A percentile compares a stretch with the other conserved stretches of the same genome.
These are phyloP conservation scores for Torymus tubicola DNA, from an alignment of 2,888 invertebrate genomes.

Conservation along the genomic window DNA sequence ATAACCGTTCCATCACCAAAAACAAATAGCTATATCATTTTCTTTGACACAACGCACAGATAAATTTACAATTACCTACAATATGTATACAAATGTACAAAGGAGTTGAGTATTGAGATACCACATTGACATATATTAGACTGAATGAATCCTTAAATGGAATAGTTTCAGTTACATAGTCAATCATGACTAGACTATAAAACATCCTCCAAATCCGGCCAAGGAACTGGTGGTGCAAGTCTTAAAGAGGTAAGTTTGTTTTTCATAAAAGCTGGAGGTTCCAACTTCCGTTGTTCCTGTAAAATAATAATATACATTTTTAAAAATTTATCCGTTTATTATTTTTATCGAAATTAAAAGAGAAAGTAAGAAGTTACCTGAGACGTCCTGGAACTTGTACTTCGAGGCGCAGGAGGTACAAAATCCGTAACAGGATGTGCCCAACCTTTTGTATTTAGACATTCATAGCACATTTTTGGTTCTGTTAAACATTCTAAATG, in stretches of 20 bases:
- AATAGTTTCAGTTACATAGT: constrained; percentile 39
- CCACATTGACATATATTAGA: constrained; percentile 46
- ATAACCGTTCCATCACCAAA: constrained; percentile 21
- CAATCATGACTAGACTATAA: constrained; percentile 72
- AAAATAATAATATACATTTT: constrained; percentile 34
- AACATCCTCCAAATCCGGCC: constrained; percentile 74
- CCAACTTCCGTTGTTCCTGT: constrained; percentile 69
- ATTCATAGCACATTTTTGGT: constrained; percentile 71
- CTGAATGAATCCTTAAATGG: constrained; percentile 38
- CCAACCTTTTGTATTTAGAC: constrained; percentile 73
- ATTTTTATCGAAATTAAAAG: no score
- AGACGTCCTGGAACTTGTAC: constrained; percentile 46
- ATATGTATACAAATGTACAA: constrained; percentile 58
- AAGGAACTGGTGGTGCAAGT: constrained; percentile 71
- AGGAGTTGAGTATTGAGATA: constrained; percentile 44
- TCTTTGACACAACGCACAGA: constrained; percentile 26
- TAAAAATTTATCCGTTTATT: no score
- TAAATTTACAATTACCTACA: constrained; percentile 54
- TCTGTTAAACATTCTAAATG: constrained; percentile 71
- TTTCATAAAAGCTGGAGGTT: constrained; percentile 72
- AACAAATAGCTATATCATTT: constrained; percentile 45
- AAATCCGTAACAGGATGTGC: constrained; percentile 67
- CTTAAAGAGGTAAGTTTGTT: constrained; percentile 69
- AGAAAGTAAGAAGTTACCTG: constrained; percentile 10
- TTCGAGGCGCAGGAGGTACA: constrained; percentile 64